A percentile compares a stretch with the other conserved stretches of the same genome.
phyloP scores from a whole-genome alignment of 2,797 vertebrate species.

The Echeneis naucrates region DNA sequence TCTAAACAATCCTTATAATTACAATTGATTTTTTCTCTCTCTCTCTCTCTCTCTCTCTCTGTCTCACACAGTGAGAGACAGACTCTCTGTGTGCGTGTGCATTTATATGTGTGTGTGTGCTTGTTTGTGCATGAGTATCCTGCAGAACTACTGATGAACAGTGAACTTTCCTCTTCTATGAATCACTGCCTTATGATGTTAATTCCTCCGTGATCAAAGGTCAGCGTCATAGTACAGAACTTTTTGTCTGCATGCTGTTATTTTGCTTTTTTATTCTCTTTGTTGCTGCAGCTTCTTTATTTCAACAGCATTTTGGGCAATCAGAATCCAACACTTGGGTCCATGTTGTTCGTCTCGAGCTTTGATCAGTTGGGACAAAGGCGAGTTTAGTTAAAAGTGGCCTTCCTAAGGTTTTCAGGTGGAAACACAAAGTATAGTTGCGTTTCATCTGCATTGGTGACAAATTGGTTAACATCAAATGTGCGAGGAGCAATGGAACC shows the following conservation, averaged over 20 bases:
- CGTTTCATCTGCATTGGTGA: no score
- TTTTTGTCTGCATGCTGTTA: accelerated
- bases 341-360: not conserved
- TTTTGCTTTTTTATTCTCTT: not conserved
- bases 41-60: not conserved
- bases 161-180: not conserved
- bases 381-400: no score
- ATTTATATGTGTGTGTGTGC: slow-evolving; percentile 4
- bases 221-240: not conserved
- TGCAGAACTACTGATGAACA: not conserved
- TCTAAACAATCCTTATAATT: slow-evolving; percentile 63
- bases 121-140: not conserved
- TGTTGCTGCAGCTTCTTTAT: not conserved
- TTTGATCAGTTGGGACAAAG: no score
- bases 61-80: no score
- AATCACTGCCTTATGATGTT: not conserved
- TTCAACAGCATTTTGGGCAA: not conserved
- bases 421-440: no score
- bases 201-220: not conserved
- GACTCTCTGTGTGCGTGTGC: slow-evolving; percentile 25
- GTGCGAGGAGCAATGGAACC: no score
- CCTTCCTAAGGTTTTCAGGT: no score
- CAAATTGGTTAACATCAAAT: no score
- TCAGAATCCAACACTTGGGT: not conserved
- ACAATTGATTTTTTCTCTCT: slow-evolving; percentile 35